These are phyloP conservation scores for Scaptomyza polygonia DNA, from an alignment of 2,888 invertebrate genomes.

Conservation along the genomic window DNA sequence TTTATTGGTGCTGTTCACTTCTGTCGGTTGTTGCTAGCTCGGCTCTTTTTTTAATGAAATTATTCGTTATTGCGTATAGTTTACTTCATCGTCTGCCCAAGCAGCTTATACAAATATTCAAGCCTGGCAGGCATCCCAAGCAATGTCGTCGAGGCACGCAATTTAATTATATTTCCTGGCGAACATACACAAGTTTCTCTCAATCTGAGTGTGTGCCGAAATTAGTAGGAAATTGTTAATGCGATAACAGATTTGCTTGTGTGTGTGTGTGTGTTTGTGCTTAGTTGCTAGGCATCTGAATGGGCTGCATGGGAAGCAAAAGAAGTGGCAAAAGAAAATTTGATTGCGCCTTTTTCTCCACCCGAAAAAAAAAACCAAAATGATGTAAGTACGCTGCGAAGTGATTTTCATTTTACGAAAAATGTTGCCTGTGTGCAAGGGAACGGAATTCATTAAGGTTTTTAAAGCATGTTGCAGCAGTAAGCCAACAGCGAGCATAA, in stretches of 20 bases:
- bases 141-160: slow-evolving; percentile 55
- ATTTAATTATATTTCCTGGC: slow-evolving; percentile 68
- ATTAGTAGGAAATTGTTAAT: slow-evolving; percentile 77
- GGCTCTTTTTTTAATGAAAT: slow-evolving; percentile 57
- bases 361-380: slow-evolving; percentile 20
- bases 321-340: slow-evolving; percentile 21
- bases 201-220: slow-evolving; percentile 36
- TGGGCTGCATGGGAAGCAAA: slow-evolving; percentile 1
- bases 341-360: slow-evolving; percentile 34
- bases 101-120: slow-evolving; percentile 23
- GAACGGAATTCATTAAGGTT: slow-evolving; percentile 37
- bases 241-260: slow-evolving; percentile 64
- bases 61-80: slow-evolving; percentile 61
- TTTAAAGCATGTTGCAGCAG: slow-evolving; percentile 23
- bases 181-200: slow-evolving; percentile 17
- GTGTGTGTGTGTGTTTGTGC: slow-evolving; percentile 12
- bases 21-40: slow-evolving; percentile 11
- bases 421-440: slow-evolving; percentile 3
- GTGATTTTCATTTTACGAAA: slow-evolving; percentile 19
- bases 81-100: slow-evolving; percentile 32
- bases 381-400: slow-evolving; percentile 52
- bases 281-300: slow-evolving; percentile 40
- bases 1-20: slow-evolving; percentile 20
- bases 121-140: slow-evolving; percentile 9
- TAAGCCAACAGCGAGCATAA: slow-evolving; percentile 2